Conservation (phyloP, 2,888 invertebrate genomes). For the Eustalomyia histrio region DNA sequence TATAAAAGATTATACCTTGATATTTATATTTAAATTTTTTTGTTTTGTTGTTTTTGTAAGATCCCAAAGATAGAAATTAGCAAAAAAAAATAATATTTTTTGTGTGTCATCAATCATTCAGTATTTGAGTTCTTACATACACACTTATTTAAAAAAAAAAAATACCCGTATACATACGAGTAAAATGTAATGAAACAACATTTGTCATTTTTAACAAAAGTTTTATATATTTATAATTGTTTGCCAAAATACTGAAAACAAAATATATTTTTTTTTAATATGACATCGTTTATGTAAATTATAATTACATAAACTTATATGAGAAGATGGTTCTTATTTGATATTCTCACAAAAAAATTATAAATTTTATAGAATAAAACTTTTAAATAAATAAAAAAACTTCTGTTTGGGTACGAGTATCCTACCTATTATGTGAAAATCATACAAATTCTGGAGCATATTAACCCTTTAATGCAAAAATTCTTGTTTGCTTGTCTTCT, state of each 20-base stretch:
- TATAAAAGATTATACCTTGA: conserved; percentile 23
- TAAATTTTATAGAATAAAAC: too few species aligned
- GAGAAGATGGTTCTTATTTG: too few species aligned
- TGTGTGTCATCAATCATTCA: conserved; percentile 53
- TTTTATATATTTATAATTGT: neutral
- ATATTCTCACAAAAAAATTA: too few species aligned
- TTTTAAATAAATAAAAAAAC: too few species aligned
- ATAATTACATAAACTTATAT: too few species aligned
- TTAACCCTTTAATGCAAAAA: too few species aligned
- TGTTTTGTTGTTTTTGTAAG: neutral
- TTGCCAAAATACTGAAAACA: neutral
- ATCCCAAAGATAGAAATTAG: conserved; percentile 3
- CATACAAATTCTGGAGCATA: too few species aligned
- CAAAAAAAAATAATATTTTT: conserved; percentile 12
- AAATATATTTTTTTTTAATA: neutral
- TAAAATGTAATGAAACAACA: conserved; percentile 36
- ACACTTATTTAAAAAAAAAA: neutral
- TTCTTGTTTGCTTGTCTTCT: too few species aligned
- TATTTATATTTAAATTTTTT: neutral
- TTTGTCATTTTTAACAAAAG: conserved; percentile 45
- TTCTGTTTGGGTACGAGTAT: too few species aligned
- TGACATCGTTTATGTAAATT: too few species aligned
- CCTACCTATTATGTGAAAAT: too few species aligned
- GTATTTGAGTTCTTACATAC: neutral
- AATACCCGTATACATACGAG: neutral